Conservation (phyloP, 2,888 invertebrate genomes). For the Rhagonycha fulva region DNA sequence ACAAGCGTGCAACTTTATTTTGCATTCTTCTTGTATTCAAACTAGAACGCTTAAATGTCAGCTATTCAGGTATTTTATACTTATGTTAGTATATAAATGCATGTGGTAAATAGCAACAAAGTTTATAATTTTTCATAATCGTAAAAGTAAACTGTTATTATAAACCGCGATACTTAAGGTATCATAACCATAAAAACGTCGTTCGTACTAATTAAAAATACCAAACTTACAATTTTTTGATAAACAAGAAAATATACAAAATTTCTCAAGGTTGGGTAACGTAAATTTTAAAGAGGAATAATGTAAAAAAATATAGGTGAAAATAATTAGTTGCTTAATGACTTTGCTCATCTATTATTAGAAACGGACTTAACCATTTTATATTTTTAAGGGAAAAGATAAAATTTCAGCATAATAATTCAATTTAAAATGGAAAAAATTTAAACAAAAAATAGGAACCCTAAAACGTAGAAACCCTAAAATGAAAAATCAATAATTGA, state of each 20-base stretch:
- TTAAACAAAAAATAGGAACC: background rate
- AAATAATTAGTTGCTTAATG: background rate
- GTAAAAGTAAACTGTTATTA: background rate
- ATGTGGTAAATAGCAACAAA: background rate
- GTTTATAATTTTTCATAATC: background rate
- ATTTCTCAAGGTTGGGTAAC: background rate
- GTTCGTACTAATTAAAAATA: background rate
- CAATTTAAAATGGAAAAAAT: background rate
- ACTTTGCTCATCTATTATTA: background rate
- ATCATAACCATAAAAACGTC: background rate
- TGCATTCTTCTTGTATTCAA: slow-evolving; percentile 12
- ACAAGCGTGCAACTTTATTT: slow-evolving; percentile 20
- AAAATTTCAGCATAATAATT: background rate
- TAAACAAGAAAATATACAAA: background rate
- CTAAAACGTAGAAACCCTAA: background rate
- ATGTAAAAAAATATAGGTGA: background rate
- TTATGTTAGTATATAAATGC: background rate
- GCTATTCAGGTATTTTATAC: background rate
- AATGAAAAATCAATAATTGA: background rate
- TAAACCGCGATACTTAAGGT: background rate
- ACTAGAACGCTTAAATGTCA: slow-evolving; percentile 17
- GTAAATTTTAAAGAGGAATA: background rate
- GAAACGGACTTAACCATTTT: background rate
- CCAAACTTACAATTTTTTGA: background rate
- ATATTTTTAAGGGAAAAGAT: background rate